A percentile compares a stretch with the other conserved stretches of the same genome.
Conservation (phyloP, 1,140 invertebrate genomes). For the Dendrolimus punctatus region DNA sequence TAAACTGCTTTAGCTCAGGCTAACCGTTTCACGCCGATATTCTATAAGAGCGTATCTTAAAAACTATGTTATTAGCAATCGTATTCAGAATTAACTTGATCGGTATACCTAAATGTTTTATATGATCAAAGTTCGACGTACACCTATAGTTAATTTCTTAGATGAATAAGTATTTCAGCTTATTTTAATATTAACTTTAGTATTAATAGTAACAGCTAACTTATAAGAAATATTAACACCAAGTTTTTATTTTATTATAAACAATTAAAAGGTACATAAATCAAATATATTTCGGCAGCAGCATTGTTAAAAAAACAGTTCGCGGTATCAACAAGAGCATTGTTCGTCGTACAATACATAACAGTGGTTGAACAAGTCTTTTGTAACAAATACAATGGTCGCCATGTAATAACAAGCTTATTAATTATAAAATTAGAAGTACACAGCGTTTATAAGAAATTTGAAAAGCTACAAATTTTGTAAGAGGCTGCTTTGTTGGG, state of each 20-base stretch:
- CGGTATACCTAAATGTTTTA: too few species aligned
- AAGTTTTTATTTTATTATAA: too few species aligned
- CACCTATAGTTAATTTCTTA: too few species aligned
- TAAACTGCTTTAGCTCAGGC: too few species aligned
- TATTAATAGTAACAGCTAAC: not conserved
- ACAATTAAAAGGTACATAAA: too few species aligned
- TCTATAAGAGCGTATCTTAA: too few species aligned
- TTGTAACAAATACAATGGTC: conserved; percentile 8
- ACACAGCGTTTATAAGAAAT: not conserved
- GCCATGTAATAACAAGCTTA: conserved; percentile 1
- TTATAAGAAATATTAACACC: not conserved
- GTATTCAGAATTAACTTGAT: too few species aligned
- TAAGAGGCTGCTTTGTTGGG: not conserved
- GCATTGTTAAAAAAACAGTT: too few species aligned
- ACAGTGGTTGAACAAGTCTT: conserved; percentile 2
- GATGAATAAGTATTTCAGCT: not conserved
- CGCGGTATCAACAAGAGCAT: conserved; percentile 2
- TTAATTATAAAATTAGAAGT: conserved; percentile 3
- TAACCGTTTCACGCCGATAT: too few species aligned
- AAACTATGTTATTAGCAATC: too few species aligned
- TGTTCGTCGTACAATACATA: conserved; percentile 5
- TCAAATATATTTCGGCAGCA: too few species aligned
- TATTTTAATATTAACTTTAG: not conserved
- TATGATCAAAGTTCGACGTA: too few species aligned
- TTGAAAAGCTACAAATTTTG: not conserved